Evolutionary conservation across 2,888 invertebrate species (phyloP), one percentile per base, ranked within the genome.

Genomic region (Molanna angustata): DNA sequence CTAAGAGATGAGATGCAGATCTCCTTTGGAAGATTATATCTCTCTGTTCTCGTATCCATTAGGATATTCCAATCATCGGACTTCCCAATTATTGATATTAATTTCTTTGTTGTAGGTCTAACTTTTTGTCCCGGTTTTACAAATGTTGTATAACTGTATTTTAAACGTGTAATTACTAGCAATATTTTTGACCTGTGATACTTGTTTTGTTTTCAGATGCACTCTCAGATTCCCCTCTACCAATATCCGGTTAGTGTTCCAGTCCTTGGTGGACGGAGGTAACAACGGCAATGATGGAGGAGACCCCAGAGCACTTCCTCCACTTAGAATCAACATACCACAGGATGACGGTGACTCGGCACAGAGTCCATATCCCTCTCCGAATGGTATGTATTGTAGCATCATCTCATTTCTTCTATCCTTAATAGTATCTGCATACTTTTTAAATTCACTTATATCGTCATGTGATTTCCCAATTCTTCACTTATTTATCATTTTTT

Each of bases 201-300:
- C 18, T 22, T 58, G 43, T 54, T 60, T 57, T 56, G 57, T 53
- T 81, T 83, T 13, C 82, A 96, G 95, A 74, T 97, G 96, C 78
- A 89, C 89, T 61, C 86, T 97, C 66, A 85, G 96, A 64, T 97
- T 97, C 79, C 97, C 97, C 56, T 96, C 95, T 71, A 97, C 97
- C 69, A 95, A 90, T 72, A 96, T 97, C 69, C 88, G 92, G 62
- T 84, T 97, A 67, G 84, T 88, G 70, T 97, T 97, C 76, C 92
- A 94, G 75, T 94, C 94, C 52, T 79, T 96, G 69, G 85, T 94
- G 61, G 88, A 92, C 68, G 88, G 90, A 65, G 79, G 84, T 59
- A 84, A 83, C 40, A 80, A 79, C 58, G 71, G 79, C 64, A 64
- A 74, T 69, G 64, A 45, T 39, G 84, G 83, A 40, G 79, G 79